Evolutionary conservation across 2,113 vertebrate genomes (phyloP), one percentile per base, ranked within the genome.

Genomic region (Glaucidium brasilianum): DNA sequence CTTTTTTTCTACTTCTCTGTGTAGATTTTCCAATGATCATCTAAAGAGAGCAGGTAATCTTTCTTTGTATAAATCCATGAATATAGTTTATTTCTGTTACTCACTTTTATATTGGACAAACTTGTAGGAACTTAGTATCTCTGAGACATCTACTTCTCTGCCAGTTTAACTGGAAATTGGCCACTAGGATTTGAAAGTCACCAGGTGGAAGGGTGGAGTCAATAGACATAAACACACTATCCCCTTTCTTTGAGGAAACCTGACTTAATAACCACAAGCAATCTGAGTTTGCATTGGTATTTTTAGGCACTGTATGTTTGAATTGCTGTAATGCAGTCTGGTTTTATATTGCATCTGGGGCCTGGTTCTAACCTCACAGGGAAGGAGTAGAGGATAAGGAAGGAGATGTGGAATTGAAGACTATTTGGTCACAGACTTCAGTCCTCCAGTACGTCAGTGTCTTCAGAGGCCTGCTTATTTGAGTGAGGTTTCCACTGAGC

Each of bases 381-480:
- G 15, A 67, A 73, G 53, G 67, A 67, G 47, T 4, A 55, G 15
- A 82, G 9, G 29, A 66, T 39, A 71, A 74, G 12, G 27, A 64
- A 27, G 23, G 47, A 2, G 1, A 9, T 0, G 0, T 13, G 37
- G 30, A 82, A 82, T 2, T 45, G 3, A 63, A 47, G 35, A 76
- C 9, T 63, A 23, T 12, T 59, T 64, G 14, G 59, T 5, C n/a
- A 49, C 62, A 67, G 37, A n/a, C 27, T 79, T 29, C 56, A 52
- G 47, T 47, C 29, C 34, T 53, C 18, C 37, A 58, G 37, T 34
- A 43, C 0, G 1, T 35, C 0, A 0, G n/a, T 3, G 0, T 56
- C 20, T 59, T 72, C 58, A 47, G 39, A 32, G 32, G 9, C 47
- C 12, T 45, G 32, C 37, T 82, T 29, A 21, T 78, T 82, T 56